Base-by-base conservation (phyloP, 37 sponge, comb jelly and placozoan species). In the Petrosia ficiformis region DNA sequence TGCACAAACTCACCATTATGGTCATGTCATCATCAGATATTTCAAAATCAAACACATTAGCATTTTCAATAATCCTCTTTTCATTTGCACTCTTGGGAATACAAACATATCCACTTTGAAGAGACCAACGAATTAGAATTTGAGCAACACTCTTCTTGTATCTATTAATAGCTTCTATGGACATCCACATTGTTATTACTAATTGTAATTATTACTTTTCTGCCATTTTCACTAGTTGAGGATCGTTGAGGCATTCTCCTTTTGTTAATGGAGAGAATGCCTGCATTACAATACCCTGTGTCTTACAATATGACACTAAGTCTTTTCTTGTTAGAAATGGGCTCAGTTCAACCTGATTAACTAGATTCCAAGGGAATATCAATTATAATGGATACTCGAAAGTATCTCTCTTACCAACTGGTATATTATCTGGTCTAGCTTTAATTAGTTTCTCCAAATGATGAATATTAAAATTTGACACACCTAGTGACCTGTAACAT, bases 211-310 rank as follows among this genome's bases (percentile, higher is more conserved):
- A n/a, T 81, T 40, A 91, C 87, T 82, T 89, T 1, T 67, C 44
- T 4, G 87, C 94, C 25, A 93, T 79, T 34, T 41, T 57, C 33
- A 77, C 42, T 39, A 93, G 80, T 41, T 42, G 37, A 8, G 86
- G 83, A 58, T 88, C 86, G 19, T 35, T 79, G 42, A 93, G 77
- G 37, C 79, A 82, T 26, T 67, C 34, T 32, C 81, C 94, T 39
- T 85, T 82, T 1, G 94, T 84, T 56, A 93, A 82, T 31, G 94
- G 94, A 33, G 87, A 85, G 41, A 89, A 93, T 0, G 87, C 94
- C 75, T 74, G 66, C 29, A 93, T 57, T 21, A 61, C 83, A 39
- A 93, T 89, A 6, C 76, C 77, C 77, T 81, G 81, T 54, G 81
- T 52, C 74, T 79, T 39, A 44, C 93, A 88, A 65, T 81, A 87